phyloP scores from a whole-genome alignment of 2,888 invertebrate genomes.

The Clivina fossor region DNA sequence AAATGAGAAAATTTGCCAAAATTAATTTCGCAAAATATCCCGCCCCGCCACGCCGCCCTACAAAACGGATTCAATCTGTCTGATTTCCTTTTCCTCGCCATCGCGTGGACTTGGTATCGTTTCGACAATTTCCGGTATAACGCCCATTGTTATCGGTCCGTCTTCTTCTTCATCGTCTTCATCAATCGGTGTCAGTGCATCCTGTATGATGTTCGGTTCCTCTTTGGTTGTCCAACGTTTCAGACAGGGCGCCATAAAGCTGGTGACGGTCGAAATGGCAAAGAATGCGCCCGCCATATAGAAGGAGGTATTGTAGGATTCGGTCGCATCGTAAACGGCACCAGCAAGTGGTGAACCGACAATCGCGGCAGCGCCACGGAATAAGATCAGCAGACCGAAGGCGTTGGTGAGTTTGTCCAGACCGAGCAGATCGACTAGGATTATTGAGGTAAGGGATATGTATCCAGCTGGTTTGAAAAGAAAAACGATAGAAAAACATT shows the following conservation, averaged over 20 bases:
- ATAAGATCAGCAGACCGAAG: constrained; percentile 92
- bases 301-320: constrained; percentile 86
- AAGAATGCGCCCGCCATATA: constrained; percentile 90
- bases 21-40: too few relatives aligned
- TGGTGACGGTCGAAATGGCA: constrained; percentile 79
- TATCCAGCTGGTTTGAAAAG: constrained; percentile 88
- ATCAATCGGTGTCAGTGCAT: constrained; percentile 80
- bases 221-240: constrained; percentile 59
- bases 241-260: constrained; percentile 78
- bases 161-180: constrained; percentile 76
- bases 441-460: constrained; percentile 96
- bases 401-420: constrained; percentile 95
- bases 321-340: constrained; percentile 84
- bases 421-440: constrained; percentile 93
- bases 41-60: too few relatives aligned
- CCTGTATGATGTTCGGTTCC: constrained; percentile 46
- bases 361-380: constrained; percentile 92
- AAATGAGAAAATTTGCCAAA: not conserved
- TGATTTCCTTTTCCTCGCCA: constrained; percentile 60
- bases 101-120: constrained; percentile 71
- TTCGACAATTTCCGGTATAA: constrained; percentile 73
- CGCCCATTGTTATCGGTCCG: constrained; percentile 69
- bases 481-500: constrained; percentile 37
- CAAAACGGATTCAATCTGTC: constrained; percentile 74
- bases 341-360: constrained; percentile 84